Base-by-base conservation (phyloP, 2,888 invertebrate species). In the Tuta absoluta region DNA sequence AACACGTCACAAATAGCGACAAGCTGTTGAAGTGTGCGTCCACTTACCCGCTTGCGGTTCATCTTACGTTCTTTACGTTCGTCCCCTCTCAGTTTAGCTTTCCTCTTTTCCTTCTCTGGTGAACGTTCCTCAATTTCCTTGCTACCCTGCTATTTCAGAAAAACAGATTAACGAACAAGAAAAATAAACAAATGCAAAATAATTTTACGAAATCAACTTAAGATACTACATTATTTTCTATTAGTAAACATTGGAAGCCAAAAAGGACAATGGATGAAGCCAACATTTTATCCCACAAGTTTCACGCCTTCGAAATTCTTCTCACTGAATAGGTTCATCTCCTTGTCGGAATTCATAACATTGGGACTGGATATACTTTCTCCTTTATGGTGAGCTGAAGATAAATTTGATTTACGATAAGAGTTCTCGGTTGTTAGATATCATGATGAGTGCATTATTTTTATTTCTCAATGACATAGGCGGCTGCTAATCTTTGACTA, bases 51-150 rank as follows among this genome's bases (percentile, higher is more conserved):
- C 84, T 96, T 96, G 28, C 96, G 93, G 63, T 95, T 95, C 78
- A 96, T 89, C 90, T 96, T 96, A 79, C 96, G 93, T 85, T 96
- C 96, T 87, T 95, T 95, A 71, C 96, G 93, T 69, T 91, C 91
- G 71, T 91, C 91, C 14, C 86, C 86, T 72, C 90, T 85, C 65
- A 90, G 74, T 84, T 91, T 91, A 76, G 86, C 73, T 84, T 96
- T 96, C 78, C 96, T 94, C 76, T 96, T 96, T 81, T 96, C 96
- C 68, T 96, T 96, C 62, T 94, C 95, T 61, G 95, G 89, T 17
- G 91, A 91, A 66, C 91, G 85, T 77, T 91, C 91, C 76, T 89
- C 95, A 92, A 81, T 93, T 89, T 84, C 94, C 86, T 91, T 91
- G 84, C 79, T 90, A 87, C 85, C 91, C 91, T 91, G 91, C 90